These are phyloP conservation scores for Nomada hirtipes DNA, from an alignment of 2,888 invertebrate species.

Conservation along the genomic window DNA sequence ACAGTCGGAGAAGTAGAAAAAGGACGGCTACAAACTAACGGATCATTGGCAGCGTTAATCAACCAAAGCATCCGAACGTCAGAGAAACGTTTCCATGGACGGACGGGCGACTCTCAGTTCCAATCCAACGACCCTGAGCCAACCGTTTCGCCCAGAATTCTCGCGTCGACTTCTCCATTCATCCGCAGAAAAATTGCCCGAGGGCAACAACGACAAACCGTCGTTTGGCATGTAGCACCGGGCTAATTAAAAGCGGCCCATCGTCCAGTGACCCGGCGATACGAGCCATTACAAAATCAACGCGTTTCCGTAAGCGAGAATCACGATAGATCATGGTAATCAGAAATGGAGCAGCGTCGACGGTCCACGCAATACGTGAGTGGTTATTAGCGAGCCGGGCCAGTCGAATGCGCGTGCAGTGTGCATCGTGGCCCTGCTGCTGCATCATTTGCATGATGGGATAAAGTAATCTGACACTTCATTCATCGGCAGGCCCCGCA, in stretches of 20 bases:
- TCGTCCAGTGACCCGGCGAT: neutral
- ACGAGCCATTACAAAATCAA: conserved; percentile 27
- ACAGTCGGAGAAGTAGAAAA: neutral
- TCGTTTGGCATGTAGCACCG: neutral
- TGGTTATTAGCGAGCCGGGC: conserved; percentile 11
- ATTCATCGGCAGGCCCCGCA: conserved; percentile 33
- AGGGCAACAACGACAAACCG: conserved; percentile 2
- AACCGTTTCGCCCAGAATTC: neutral
- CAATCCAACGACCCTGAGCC: neutral
- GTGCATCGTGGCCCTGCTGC: neutral
- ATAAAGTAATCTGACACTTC: conserved; percentile 63
- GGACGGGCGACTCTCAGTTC: conserved; percentile 6
- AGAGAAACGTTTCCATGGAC: neutral
- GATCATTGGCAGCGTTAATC: conserved; percentile 25
- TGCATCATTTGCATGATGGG: conserved; percentile 61
- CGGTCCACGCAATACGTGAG: conserved; percentile 17
- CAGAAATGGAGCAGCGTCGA: conserved; percentile 28
- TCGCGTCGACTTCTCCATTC: neutral
- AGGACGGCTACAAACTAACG: neutral
- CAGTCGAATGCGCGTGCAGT: neutral
- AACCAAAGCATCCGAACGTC: conserved; percentile 8
- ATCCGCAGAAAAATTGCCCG: neutral
- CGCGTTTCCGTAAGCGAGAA: neutral
- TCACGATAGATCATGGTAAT: conserved; percentile 24
- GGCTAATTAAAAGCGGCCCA: conserved; percentile 35